Conservation (phyloP, 2,113 vertebrate species). For the Raja brachyura region DNA sequence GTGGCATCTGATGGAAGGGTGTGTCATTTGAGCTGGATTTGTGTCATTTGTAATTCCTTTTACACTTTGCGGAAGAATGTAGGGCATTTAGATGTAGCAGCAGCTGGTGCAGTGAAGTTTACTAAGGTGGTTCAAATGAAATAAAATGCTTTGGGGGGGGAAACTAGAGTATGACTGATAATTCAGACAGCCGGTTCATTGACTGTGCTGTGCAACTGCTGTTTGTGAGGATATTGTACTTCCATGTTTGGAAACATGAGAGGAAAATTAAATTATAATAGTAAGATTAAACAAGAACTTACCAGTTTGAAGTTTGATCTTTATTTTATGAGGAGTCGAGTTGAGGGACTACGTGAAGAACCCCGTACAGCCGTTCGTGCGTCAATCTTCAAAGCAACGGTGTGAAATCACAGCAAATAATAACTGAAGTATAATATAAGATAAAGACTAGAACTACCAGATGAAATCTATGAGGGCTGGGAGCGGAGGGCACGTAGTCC, state of each 20-base stretch:
- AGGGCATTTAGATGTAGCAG: not conserved
- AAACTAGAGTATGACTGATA: not conserved
- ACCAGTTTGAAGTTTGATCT: too few species aligned
- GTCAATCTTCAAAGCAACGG: too few species aligned
- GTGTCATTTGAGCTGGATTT: not conserved
- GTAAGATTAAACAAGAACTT: too few species aligned
- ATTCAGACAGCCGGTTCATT: not conserved
- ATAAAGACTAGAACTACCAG: too few species aligned
- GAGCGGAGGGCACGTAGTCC: too few species aligned
- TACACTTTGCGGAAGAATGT: not conserved
- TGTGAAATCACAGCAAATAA: too few species aligned
- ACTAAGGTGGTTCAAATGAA: not conserved
- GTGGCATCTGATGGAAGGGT: not conserved
- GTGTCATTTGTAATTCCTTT: not conserved
- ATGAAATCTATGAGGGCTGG: too few species aligned
- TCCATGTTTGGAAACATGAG: not conserved
- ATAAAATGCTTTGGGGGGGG: not conserved
- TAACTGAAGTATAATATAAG: too few species aligned
- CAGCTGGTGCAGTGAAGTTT: not conserved
- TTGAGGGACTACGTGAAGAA: too few species aligned
- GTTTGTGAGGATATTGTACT: not conserved
- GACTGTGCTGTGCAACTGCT: not conserved
- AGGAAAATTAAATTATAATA: not conserved
- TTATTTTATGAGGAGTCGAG: too few species aligned
- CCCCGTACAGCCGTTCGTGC: too few species aligned